A percentile compares a stretch with the other conserved stretches of the same genome.
Evolutionary conservation across 2,797 vertebrate genomes (phyloP).

Genomic region (Cossypha niveicapilla): DNA sequence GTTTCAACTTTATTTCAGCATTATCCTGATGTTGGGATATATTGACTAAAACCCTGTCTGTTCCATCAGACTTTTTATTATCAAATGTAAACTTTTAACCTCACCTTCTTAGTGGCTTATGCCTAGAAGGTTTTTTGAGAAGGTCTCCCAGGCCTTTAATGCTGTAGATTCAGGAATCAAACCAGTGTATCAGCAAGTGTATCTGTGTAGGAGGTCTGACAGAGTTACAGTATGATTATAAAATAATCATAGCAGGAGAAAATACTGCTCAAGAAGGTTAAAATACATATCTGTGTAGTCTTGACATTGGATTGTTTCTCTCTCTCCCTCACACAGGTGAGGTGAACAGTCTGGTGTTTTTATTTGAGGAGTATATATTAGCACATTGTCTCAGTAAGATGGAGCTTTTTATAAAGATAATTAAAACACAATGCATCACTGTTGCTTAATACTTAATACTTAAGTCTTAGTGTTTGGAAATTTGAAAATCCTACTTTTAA

Average conservation of each 20-base stretch:
- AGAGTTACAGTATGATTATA: not conserved
- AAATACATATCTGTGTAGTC: not conserved
- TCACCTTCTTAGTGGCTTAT: not conserved
- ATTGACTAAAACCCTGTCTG: not conserved
- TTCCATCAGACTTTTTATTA: constrained; percentile 6
- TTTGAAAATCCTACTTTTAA: not conserved
- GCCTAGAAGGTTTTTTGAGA: not conserved
- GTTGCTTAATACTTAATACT: not conserved
- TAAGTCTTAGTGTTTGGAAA: not conserved
- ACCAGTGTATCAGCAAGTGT: not conserved
- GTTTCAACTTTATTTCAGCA: not conserved
- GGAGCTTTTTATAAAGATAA: not conserved
- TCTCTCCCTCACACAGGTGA: not conserved
- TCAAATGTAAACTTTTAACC: constrained; percentile 25
- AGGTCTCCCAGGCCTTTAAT: not conserved
- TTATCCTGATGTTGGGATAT: not conserved
- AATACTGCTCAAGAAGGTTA: not conserved
- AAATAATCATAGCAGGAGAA: not conserved
- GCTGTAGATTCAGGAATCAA: not conserved
- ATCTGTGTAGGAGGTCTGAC: not conserved
- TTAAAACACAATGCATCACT: not conserved
- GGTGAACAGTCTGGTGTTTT: not conserved
- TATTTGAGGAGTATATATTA: not conserved
- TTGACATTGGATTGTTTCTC: not conserved
- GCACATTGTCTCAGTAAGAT: not conserved